These are phyloP conservation scores for Orthonyx spaldingii DNA, from an alignment of 2,113 vertebrate genomes.

Conservation along the genomic window DNA sequence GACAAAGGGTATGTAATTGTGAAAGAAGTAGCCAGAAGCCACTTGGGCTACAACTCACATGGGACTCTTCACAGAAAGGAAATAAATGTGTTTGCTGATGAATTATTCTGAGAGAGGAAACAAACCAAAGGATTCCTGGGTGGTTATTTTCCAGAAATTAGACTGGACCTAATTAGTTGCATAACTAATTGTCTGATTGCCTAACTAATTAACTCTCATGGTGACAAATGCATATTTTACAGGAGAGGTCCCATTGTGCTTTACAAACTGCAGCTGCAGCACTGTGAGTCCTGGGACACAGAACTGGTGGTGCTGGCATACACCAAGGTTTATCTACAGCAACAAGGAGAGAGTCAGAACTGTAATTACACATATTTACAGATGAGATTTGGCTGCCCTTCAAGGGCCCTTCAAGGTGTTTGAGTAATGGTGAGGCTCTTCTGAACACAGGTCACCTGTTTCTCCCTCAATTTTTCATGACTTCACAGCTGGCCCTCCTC, in stretches of 20 bases:
- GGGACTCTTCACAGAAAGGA: not conserved
- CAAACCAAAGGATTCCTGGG: not conserved
- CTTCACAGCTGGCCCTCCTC: not conserved
- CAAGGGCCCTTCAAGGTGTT: not conserved
- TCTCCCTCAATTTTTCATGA: not conserved
- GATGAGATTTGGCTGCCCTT: not conserved
- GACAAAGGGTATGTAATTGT: not conserved
- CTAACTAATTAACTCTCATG: not conserved
- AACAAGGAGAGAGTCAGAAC: not conserved
- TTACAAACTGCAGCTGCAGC: not conserved
- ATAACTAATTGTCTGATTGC: not conserved
- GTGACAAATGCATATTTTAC: not conserved
- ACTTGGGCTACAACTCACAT: not conserved
- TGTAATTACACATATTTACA: not conserved
- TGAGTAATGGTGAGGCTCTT: not conserved
- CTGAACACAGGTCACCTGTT: fast-evolving
- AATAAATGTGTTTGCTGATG: not conserved
- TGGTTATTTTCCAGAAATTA: not conserved
- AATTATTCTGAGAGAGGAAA: not conserved
- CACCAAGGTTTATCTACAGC: not conserved
- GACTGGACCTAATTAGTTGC: not conserved
- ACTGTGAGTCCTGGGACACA: not conserved
- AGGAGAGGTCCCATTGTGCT: not conserved
- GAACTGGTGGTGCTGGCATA: no score
- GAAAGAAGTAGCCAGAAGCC: not conserved